Base-by-base conservation (phyloP, 2,888 invertebrate genomes). In the Cylindroiulus punctatus region DNA sequence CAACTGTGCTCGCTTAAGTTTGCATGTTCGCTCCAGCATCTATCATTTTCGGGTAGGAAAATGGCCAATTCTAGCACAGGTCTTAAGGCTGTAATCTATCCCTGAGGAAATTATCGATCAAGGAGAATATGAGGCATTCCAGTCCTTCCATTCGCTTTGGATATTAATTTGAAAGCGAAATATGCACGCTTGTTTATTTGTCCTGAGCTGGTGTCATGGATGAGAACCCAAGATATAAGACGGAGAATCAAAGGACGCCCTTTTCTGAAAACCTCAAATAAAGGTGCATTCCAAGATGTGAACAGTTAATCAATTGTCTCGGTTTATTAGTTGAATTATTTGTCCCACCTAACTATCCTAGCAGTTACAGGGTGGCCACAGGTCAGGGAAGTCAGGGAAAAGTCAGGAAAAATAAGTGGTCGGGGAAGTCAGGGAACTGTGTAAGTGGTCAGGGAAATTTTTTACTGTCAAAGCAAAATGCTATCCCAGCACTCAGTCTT, bases 71-170 rank as follows among this genome's bases (percentile, higher is more conserved):
- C 52, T 44, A 44, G 44, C 44, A 12, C 44, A 5, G 44, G 44
- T 36, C 47, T 47, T 17, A 47, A n/a, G 47, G 17, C 47, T 10
- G 47, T 52, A 52, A 52, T 52, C 52, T 52, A 52, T 52, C 52
- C 52, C 52, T 52, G n/a, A n/a, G 52, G 52, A 52, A 52, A 52
- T 52, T 52, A 52, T 52, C 52, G 52, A 52, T 52, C 52, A 52
- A 52, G n/a, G 19, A n/a, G n/a, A 52, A 52, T 52, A 52, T n/a
- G n/a, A 52, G 3, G n/a, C 52, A 52, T 52, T 52, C 52, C 52
- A 4, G 52, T n/a, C 19, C n/a, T 52, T 52, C 52, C 52, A 19
- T 52, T n/a, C 52, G 52, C 52, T n/a, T n/a, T n/a, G 52, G 52
- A 52, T 52, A 52, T 52, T 52, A 52, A 52, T 52, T 52, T 52